These are phyloP conservation scores for Molossus alvarezi DNA, from an alignment of 2,797 vertebrate genomes.

Conservation along the genomic window DNA sequence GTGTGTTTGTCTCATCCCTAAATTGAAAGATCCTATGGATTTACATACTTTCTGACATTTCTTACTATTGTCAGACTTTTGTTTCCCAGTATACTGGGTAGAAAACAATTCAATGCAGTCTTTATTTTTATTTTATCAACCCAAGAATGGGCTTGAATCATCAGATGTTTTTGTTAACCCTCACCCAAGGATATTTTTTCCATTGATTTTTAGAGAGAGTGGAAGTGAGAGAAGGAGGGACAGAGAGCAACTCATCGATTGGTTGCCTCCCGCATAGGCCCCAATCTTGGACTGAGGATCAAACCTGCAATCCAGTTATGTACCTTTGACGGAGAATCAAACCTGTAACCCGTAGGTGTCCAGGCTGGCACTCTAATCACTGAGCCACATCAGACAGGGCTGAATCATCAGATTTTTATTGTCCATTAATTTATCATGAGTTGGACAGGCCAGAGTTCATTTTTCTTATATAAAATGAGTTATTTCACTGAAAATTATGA, in stretches of 20 bases:
- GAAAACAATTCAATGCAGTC: background rate
- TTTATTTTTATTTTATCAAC: background rate
- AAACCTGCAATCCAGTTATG: no score
- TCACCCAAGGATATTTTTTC: no score
- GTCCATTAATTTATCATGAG: background rate
- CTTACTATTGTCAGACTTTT: background rate
- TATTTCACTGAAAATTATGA: constrained; percentile 1
- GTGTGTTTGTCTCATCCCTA: background rate
- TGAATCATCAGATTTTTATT: background rate
- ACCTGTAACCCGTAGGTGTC: no score
- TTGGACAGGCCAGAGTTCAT: background rate
- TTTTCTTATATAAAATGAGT: background rate
- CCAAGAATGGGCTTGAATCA: background rate
- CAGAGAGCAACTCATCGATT: no score
- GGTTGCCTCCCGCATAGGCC: no score
- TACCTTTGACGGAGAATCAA: no score
- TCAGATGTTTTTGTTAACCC: no score
- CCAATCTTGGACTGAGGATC: no score
- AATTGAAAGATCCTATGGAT: background rate
- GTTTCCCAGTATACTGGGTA: background rate
- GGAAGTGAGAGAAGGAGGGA: no score
- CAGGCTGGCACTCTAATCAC: no score
- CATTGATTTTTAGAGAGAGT: no score
- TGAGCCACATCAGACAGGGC: no score
- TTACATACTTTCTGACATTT: background rate